Evolutionary conservation across 2,797 vertebrate species (phyloP).

Genomic region (Hydrolagus colliei): DNA sequence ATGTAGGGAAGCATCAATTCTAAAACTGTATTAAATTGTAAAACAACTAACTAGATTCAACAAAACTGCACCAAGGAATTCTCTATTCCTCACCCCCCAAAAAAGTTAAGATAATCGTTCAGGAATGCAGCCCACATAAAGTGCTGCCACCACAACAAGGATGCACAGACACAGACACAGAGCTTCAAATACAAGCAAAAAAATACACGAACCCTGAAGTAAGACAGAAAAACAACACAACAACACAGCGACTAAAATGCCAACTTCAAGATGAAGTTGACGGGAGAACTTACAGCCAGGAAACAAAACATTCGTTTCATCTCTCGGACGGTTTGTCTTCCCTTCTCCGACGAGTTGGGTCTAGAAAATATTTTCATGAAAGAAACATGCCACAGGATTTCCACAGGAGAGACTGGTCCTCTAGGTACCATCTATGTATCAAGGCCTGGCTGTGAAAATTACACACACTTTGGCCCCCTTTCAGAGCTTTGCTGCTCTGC

Average conservation of each 20-base stretch:
- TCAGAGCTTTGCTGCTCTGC: not conserved
- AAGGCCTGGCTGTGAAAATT: not conserved
- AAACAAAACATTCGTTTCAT: conserved; percentile 27
- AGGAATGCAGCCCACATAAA: no score
- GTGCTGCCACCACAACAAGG: no score
- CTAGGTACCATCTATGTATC: not conserved
- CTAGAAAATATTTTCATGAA: not conserved
- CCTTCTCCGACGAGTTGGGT: no score
- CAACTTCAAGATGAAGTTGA: not conserved
- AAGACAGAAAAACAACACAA: not conserved
- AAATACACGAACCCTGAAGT: not conserved
- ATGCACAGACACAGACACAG: no score
- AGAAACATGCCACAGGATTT: not conserved
- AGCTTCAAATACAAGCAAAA: no score
- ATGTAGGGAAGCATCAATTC: no score
- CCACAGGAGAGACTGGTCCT: not conserved
- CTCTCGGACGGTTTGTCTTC: no score
- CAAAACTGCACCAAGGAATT: no score
- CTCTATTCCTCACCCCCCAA: no score
- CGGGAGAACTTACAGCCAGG: not conserved
- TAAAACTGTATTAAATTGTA: no score
- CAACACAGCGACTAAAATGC: not conserved
- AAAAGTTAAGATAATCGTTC: no score
- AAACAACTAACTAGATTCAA: no score
- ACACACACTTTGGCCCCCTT: not conserved